phyloP scores from a whole-genome alignment of 1,140 invertebrate species.

The Trypoxylus dichotomus region DNA sequence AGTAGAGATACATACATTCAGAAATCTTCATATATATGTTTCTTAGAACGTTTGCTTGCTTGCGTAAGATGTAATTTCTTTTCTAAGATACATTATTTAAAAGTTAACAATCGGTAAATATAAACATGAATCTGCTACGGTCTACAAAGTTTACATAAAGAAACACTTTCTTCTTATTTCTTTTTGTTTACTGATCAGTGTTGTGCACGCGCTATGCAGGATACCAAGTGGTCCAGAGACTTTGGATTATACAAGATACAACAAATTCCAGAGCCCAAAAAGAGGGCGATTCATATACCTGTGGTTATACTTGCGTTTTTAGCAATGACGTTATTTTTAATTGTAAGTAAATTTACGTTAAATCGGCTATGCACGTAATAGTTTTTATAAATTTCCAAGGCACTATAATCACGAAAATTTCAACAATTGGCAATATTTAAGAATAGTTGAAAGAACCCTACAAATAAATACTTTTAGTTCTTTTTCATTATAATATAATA shows the following conservation, averaged over 20 bases:
- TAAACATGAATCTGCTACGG: constrained; percentile 19
- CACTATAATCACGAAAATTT: too few species aligned
- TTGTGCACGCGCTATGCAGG: neutral
- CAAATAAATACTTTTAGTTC: too few species aligned
- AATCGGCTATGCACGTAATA: too few species aligned
- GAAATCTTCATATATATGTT: neutral
- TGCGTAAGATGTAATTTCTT: constrained; percentile 6
- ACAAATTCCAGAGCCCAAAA: neutral
- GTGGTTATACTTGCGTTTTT: constrained; percentile 9
- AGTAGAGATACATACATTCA: neutral
- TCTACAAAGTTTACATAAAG: constrained; percentile 11
- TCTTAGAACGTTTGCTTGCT: neutral
- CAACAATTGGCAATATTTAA: too few species aligned
- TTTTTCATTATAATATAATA: too few species aligned
- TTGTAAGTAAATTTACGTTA: constrained; percentile 25
- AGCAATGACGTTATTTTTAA: neutral
- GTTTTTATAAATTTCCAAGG: neutral
- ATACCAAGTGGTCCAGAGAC: constrained; percentile 29
- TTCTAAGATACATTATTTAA: constrained; percentile 2
- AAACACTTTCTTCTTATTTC: neutral
- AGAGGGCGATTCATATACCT: neutral
- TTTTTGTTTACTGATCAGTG: neutral
- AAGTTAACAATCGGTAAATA: neutral
- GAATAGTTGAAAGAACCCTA: too few species aligned
- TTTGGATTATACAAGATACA: constrained; percentile 29